Percentiles rank a stretch among this genome's conserved stretches.
These are phyloP conservation scores for Tenualosa thibaudeaui DNA, from an alignment of 2,797 vertebrate species.

Conservation along the genomic window DNA sequence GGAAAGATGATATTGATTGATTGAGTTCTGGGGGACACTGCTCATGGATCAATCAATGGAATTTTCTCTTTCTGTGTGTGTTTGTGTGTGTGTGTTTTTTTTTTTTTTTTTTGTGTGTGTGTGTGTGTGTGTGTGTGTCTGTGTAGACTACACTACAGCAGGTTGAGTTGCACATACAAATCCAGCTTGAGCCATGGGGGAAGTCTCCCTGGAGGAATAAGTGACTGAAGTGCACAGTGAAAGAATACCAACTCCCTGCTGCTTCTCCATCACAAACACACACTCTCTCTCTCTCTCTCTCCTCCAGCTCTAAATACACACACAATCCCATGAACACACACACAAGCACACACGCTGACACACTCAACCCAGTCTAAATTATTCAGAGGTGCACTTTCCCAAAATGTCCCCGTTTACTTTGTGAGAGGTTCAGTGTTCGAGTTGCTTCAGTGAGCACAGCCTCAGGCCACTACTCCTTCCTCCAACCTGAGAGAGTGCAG, in stretches of 20 bases:
- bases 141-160: background rate
- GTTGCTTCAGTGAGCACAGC: background rate
- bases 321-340: conserved; percentile 11
- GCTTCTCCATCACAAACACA: background rate
- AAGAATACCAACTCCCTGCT: background rate
- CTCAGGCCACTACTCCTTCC: conserved; percentile 3
- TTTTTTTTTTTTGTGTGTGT: background rate
- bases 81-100: background rate
- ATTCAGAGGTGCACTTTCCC: conserved; percentile 31
- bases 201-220: background rate
- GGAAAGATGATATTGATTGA: conserved; percentile 6
- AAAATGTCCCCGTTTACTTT: background rate
- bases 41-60: conserved; percentile 14
- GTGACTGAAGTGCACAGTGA: background rate
- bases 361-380: conserved; percentile 42
- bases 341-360: conserved; percentile 36
- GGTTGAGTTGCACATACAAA: background rate
- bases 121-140: conserved; percentile 2
- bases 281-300: background rate
- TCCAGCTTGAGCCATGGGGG: background rate
- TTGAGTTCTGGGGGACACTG: background rate
- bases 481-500: conserved; percentile 7
- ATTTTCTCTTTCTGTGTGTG: background rate
- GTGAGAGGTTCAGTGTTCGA: background rate
- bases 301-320: background rate